Percentiles rank a stretch among this genome's conserved stretches.
Conservation (phyloP, 2,888 invertebrate species). For the Stenotaenia linearis region DNA sequence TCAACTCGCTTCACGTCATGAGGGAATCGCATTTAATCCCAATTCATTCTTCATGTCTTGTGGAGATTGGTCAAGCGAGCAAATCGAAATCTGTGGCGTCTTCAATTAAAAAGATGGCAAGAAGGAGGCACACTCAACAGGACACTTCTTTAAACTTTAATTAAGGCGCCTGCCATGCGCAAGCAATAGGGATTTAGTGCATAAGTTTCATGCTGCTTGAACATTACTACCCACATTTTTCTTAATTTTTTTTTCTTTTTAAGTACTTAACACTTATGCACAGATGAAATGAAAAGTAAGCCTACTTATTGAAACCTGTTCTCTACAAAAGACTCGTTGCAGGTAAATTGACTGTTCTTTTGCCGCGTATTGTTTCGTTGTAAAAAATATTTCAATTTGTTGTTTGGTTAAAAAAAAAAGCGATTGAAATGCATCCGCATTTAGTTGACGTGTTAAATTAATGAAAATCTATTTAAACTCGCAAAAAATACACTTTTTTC, state of each 20-base stretch:
- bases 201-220: constrained; percentile 15
- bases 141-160: constrained; percentile 26
- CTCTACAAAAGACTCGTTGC: no score
- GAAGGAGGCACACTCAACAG: constrained; percentile 19
- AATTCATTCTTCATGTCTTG: constrained; percentile 12
- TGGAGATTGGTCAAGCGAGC: constrained; percentile 18
- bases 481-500: no score
- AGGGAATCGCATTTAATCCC: constrained; percentile 12
- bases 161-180: constrained; percentile 24
- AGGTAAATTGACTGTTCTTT: no score
- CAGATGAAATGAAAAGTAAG: background rate
- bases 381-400: no score
- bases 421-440: no score
- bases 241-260: background rate
- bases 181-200: constrained; percentile 4
- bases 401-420: no score
- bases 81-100: constrained; percentile 26
- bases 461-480: no score
- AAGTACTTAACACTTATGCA: background rate
- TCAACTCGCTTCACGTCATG: background rate
- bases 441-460: no score
- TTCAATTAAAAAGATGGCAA: constrained; percentile 17
- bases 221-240: background rate
- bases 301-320: no score
- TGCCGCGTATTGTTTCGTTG: no score